Evolutionary conservation across 1,140 invertebrate genomes (phyloP), one percentile per base, ranked within the genome.

Genomic region (Aplysia californica): DNA sequence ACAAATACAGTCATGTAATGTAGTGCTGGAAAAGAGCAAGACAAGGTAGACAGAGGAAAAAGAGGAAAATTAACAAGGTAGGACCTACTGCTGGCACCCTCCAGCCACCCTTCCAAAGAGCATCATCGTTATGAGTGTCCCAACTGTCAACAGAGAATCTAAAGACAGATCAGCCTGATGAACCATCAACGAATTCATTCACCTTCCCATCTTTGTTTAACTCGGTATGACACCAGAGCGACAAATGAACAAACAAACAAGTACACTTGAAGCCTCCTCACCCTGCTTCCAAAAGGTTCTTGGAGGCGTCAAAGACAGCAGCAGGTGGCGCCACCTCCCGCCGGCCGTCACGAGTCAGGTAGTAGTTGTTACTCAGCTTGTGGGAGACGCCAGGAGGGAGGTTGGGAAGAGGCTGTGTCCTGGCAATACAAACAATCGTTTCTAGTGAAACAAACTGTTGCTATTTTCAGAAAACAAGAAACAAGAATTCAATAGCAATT

Each of bases 351-450:
- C 95, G 91, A 1, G 89, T 89, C 81, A 91, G 94, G 83, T 97
- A 97, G 85, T 96, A 96, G 86, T 96, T 96, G 75, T 92, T 91
- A 56, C 93, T 92, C 59, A 94, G 91, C 89, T 93, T 93, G 87
- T 95, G 93, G 66, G 92, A 90, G 2, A 93, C 92, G 41, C 95
- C 96, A 68, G 92, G 93, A 21, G 95, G 95, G 36, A 97, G 81
- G 59, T 92, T 83, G 44, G 96, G 95, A 29, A 90, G 92, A 3
- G 94, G 94, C 84, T 95, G 95, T 44, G 93, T 83, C 67, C 86
- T 95, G 81, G 20, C 73, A 69, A n/a, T n/a, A n/a, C n/a, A n/a
- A n/a, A n/a, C n/a, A n/a, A n/a, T n/a, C n/a, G n/a, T n/a, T n/a
- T n/a, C n/a, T n/a, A n/a, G n/a, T n/a, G n/a, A n/a, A n/a, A n/a